phyloP scores from a whole-genome alignment of 2,888 invertebrate genomes.

The Eupithecia subumbrata region DNA sequence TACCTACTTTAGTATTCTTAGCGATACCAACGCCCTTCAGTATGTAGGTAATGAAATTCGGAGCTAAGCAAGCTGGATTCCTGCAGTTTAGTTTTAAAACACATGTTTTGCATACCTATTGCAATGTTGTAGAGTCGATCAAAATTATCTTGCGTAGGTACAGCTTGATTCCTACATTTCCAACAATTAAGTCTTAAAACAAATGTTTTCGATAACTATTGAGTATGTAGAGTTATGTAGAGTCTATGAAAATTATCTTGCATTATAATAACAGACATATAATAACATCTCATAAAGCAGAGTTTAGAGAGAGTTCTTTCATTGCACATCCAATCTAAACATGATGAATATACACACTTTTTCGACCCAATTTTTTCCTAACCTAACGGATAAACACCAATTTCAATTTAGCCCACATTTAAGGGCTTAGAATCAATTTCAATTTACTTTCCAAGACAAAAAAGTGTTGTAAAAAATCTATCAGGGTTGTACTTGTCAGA shows the following conservation, averaged over 20 bases:
- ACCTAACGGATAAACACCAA: constrained; percentile 50
- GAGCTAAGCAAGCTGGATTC: background rate
- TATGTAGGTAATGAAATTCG: background rate
- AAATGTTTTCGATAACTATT: no score
- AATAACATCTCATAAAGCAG: constrained; percentile 14
- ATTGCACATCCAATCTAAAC: constrained; percentile 40
- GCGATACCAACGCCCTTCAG: constrained; percentile 6
- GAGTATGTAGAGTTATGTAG: no score
- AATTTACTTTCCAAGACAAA: constrained; percentile 66
- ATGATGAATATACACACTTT: constrained; percentile 48
- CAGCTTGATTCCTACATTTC: no score
- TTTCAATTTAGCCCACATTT: constrained; percentile 62
- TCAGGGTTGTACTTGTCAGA: constrained; percentile 79
- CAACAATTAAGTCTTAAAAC: no score
- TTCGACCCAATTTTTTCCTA: constrained; percentile 50
- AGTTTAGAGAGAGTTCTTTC: constrained; percentile 14
- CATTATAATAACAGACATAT: background rate
- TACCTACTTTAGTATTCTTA: constrained; percentile 38
- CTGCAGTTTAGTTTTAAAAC: background rate
- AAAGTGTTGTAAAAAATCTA: constrained; percentile 78
- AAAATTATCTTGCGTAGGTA: no score
- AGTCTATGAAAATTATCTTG: background rate
- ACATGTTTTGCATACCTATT: background rate
- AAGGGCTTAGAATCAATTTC: constrained; percentile 72
- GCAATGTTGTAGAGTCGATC: background rate